Conservation (phyloP, 2,888 invertebrate genomes). For the Synergus laeviventris region DNA sequence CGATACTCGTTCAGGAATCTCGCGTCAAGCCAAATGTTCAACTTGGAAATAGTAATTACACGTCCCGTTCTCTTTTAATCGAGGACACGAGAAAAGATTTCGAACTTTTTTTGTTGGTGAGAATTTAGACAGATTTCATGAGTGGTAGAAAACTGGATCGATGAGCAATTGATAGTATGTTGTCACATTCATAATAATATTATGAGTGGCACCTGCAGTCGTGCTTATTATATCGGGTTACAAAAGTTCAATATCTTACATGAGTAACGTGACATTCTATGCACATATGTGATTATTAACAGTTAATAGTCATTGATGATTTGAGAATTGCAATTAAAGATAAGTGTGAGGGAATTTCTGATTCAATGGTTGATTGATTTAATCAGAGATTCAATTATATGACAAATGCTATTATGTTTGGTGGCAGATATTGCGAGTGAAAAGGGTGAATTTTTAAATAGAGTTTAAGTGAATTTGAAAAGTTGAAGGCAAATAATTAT, state of each 20-base stretch:
- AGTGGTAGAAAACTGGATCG: not conserved
- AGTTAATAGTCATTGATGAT: not conserved
- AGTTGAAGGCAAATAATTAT: too few species aligned
- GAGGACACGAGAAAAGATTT: not conserved
- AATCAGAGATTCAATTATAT: too few species aligned
- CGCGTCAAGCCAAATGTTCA: not conserved
- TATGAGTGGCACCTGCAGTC: not conserved
- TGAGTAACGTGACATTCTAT: conserved; percentile 21
- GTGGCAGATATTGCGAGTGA: too few species aligned
- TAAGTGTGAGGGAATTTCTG: too few species aligned
- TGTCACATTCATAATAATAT: not conserved
- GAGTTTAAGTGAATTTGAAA: too few species aligned
- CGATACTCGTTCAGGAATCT: not conserved
- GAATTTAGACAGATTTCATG: not conserved
- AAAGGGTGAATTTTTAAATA: too few species aligned
- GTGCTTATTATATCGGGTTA: conserved; percentile 17
- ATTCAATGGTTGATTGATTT: too few species aligned
- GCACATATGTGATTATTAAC: not conserved
- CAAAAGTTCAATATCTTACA: not conserved
- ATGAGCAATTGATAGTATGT: conserved; percentile 18
- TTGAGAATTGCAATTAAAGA: not conserved
- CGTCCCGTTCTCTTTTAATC: not conserved
- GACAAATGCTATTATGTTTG: too few species aligned
- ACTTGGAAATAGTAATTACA: not conserved
- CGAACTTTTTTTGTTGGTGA: not conserved